phyloP scores from a whole-genome alignment of 1,140 invertebrate genomes.

The Saccostrea cuccullata region DNA sequence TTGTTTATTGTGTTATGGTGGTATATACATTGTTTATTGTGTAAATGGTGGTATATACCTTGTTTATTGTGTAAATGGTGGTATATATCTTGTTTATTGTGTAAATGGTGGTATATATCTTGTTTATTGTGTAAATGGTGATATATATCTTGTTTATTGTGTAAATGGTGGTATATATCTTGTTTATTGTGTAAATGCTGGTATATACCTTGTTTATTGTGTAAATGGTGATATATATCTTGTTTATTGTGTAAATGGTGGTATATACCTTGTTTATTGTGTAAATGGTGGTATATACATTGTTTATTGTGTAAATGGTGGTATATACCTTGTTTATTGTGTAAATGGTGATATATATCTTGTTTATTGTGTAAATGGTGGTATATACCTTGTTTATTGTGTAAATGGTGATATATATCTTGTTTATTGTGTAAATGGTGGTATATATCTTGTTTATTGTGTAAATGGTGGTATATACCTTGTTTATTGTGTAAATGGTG shows the following conservation, averaged over 20 bases:
- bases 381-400: constrained; percentile 85
- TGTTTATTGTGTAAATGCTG: not conserved
- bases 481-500: not conserved
- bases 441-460: constrained; percentile 85
- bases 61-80: not conserved
- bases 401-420: too few relatives aligned
- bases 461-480: constrained; percentile 89
- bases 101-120: constrained; percentile 89
- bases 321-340: constrained; percentile 85
- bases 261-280: constrained; percentile 85
- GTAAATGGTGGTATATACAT: constrained; percentile 89
- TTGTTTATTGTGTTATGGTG: not conserved
- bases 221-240: too few relatives aligned
- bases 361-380: not conserved
- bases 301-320: not conserved
- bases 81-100: constrained; percentile 85
- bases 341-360: too few relatives aligned
- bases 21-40: constrained; percentile 85
- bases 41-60: constrained; percentile 89
- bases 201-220: constrained; percentile 85
- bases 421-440: not conserved
- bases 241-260: not conserved
- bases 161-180: constrained; percentile 89
- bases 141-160: constrained; percentile 84
- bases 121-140: not conserved